Conservation (phyloP, 1,140 invertebrate species). For the Dendrolimus kikuchii region DNA sequence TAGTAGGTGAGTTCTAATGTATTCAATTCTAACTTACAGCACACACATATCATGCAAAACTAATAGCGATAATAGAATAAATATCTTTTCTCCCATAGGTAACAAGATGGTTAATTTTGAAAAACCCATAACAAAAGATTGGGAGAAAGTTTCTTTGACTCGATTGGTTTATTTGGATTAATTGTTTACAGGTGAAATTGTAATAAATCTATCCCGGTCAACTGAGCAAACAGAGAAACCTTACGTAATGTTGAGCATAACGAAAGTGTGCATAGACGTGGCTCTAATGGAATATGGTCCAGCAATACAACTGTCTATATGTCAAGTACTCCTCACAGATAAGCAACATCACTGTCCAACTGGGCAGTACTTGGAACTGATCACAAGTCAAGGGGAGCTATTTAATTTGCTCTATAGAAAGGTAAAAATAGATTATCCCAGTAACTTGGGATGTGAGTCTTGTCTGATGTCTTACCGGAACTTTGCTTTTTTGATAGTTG, state of each 20-base stretch:
- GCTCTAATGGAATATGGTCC: conserved; percentile 87
- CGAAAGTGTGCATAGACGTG: conserved; percentile 80
- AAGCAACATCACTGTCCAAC: conserved; percentile 83
- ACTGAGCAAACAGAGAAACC: conserved; percentile 79
- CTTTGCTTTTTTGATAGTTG: no score
- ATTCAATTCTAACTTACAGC: background rate
- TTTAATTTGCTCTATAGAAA: conserved; percentile 84
- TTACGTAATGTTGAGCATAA: conserved; percentile 83
- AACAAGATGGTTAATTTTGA: no score
- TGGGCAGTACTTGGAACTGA: conserved; percentile 85
- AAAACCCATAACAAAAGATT: no score
- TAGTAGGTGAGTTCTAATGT: conserved; percentile 76
- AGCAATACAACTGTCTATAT: conserved; percentile 82
- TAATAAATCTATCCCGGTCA: conserved; percentile 73
- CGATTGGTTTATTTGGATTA: no score
- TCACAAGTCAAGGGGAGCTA: conserved; percentile 81
- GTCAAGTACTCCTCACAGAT: conserved; percentile 82
- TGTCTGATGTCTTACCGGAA: no score
- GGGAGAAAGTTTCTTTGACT: no score
- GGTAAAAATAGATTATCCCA: conserved; percentile 49
- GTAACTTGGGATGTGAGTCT: no score
- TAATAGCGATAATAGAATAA: no score
- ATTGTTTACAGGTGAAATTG: conserved; percentile 51
- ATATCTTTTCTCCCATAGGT: no score
- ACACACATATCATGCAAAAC: background rate